Conservation (phyloP, 1,140 invertebrate species). For the Listronotus oregonensis region DNA sequence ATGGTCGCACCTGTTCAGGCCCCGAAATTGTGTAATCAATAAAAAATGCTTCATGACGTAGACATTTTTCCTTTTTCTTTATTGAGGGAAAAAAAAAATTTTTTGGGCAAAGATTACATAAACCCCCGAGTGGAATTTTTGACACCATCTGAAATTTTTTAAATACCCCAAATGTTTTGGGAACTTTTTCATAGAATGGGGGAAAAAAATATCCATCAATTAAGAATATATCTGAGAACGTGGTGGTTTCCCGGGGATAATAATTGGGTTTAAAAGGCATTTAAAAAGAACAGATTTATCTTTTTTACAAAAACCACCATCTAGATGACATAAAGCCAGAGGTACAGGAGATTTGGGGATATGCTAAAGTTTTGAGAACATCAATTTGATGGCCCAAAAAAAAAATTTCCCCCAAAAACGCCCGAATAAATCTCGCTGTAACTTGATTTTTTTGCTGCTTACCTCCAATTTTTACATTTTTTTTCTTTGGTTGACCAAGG, state of each 20-base stretch:
- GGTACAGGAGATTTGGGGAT: conserved; percentile 21
- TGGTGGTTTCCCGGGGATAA: conserved; percentile 31
- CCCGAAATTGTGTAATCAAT: conserved; percentile 35
- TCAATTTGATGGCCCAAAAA: conserved; percentile 30
- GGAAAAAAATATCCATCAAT: conserved; percentile 41
- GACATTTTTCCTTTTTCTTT: conserved; percentile 39
- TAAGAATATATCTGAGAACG: conserved; percentile 27
- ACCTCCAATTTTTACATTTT: conserved; percentile 27
- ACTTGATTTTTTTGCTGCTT: conserved; percentile 17
- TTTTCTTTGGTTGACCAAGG: conserved; percentile 25
- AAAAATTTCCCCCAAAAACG: conserved; percentile 32
- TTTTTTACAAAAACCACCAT: conserved; percentile 50
- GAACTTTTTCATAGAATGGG: conserved; percentile 27
- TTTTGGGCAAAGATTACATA: conserved; percentile 29
- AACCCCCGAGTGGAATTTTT: conserved; percentile 30
- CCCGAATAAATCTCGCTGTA: conserved; percentile 38
- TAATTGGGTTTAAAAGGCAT: conserved; percentile 11
- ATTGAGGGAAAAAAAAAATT: conserved; percentile 23
- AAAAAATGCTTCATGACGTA: conserved; percentile 27
- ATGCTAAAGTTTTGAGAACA: conserved; percentile 28
- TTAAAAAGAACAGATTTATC: conserved; percentile 45
- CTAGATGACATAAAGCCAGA: conserved; percentile 50
- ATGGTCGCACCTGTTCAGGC: conserved; percentile 34
- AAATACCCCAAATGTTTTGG: conserved; percentile 46
- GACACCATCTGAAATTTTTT: conserved; percentile 45